Conservation (phyloP, 2,888 invertebrate genomes). For the Hirudinaria manillensis region DNA sequence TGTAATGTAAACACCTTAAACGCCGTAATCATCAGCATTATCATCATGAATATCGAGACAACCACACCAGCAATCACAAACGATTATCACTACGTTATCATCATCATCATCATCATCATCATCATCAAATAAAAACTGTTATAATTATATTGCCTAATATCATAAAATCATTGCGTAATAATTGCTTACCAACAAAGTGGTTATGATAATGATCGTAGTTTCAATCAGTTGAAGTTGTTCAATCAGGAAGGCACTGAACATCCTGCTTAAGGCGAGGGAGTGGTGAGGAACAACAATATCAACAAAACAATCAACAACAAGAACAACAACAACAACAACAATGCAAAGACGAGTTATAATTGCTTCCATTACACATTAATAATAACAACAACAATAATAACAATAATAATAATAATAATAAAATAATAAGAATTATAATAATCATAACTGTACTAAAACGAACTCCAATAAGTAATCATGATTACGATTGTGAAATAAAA, state of each 20-base stretch:
- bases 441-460: not conserved
- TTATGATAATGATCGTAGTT: constrained; percentile 7
- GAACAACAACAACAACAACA: constrained; percentile 15
- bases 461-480: not conserved
- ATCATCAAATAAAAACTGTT: no score
- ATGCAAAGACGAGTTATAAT: no score
- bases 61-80: not conserved
- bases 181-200: not conserved
- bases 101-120: not conserved
- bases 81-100: not conserved
- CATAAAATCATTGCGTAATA: not conserved
- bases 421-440: not conserved
- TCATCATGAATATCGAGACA: not conserved
- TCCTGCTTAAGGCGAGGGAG: no score
- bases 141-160: no score
- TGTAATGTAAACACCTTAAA: not conserved
- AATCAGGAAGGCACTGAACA: no score
- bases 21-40: constrained; percentile 7
- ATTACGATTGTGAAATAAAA: not conserved
- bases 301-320: constrained; percentile 1
- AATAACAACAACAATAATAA: not conserved
- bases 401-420: not conserved
- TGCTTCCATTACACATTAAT: no score
- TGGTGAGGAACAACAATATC: no score
- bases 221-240: not conserved